Base-by-base conservation (phyloP, 2,113 vertebrate species). In the Gambusia affinis region DNA sequence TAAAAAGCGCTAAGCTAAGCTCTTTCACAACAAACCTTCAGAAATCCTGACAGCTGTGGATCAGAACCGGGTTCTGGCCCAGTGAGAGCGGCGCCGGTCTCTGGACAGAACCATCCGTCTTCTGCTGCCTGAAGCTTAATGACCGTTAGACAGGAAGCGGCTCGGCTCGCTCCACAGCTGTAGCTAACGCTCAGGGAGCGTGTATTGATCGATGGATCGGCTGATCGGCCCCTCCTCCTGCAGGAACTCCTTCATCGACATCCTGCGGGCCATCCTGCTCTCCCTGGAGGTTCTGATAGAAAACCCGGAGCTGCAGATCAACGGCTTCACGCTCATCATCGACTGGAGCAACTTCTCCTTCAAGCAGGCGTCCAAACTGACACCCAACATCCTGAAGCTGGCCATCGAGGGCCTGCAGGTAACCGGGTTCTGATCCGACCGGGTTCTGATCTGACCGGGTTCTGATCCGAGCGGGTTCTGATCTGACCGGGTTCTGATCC, bases 311-410 rank as follows among this genome's bases (percentile, higher is more conserved):
- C 96, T 98, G 66, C 98, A 99, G 90, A 97, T 99, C 83, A 98
- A 99, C 86, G 98, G 98, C 79, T 99, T 99, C 95, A 95, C 99
- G 91, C 94, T 99, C 91, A 98, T 99, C 93, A 99, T 99, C 90
- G 98, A 99, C 95, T 99, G 98, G 98, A 99, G 98, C 93, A 98
- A 99, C 93, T 99, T 99, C 93, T 98, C 98, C 79, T 99, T 99
- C 93, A 99, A 99, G 79, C 98, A 99, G 90, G 98, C 98, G n/a
- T 99, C 98, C 37, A 98, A 99, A 78, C 96, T 99, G 62, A 99
- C 97, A 0, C 98, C 98, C 74, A 98, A 97, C 94, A 98, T 99
- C 95, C 95, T 99, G 51, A 95, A 97, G 67, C 92, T 99, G 92
- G 98, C 98, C 67, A 99, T 99, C 12, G 98, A 99, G 62, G 97